Conservation (phyloP, 1,140 invertebrate species). For the Hylaeus anthracinus region DNA sequence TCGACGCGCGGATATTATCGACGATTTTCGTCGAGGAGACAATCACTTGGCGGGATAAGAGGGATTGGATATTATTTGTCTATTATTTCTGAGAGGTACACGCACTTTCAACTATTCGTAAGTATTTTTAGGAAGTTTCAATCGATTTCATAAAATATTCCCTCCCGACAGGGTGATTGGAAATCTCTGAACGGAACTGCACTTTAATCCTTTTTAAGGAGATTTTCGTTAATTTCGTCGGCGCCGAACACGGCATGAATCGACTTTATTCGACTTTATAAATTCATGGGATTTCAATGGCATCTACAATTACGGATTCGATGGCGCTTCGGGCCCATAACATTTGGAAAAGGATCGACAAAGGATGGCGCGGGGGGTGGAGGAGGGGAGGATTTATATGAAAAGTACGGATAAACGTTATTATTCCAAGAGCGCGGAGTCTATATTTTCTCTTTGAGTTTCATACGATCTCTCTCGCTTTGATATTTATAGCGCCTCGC, state of each 20-base stretch:
- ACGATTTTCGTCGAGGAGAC: too few relatives aligned
- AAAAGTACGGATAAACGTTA: background rate
- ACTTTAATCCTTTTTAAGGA: too few relatives aligned
- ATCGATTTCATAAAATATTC: too few relatives aligned
- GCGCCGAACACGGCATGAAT: background rate
- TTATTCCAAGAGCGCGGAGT: background rate
- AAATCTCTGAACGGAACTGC: too few relatives aligned
- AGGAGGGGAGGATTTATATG: background rate
- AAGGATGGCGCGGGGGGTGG: too few relatives aligned
- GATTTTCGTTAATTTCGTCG: background rate
- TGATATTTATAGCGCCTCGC: background rate
- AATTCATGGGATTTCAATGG: background rate
- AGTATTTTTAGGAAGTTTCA: too few relatives aligned
- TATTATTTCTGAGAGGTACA: too few relatives aligned
- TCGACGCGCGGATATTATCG: too few relatives aligned
- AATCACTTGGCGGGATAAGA: too few relatives aligned
- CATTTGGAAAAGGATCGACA: background rate
- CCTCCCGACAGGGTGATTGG: too few relatives aligned
- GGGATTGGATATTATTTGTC: too few relatives aligned
- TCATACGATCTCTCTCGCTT: background rate
- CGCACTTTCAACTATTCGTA: too few relatives aligned
- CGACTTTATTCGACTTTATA: background rate
- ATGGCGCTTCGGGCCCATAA: background rate
- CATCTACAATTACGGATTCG: slow-evolving; percentile 10
- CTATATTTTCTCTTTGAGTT: background rate